Evolutionary conservation across 2,797 vertebrate species (phyloP).

Genomic region (Pseudomugil gertrudae): DNA sequence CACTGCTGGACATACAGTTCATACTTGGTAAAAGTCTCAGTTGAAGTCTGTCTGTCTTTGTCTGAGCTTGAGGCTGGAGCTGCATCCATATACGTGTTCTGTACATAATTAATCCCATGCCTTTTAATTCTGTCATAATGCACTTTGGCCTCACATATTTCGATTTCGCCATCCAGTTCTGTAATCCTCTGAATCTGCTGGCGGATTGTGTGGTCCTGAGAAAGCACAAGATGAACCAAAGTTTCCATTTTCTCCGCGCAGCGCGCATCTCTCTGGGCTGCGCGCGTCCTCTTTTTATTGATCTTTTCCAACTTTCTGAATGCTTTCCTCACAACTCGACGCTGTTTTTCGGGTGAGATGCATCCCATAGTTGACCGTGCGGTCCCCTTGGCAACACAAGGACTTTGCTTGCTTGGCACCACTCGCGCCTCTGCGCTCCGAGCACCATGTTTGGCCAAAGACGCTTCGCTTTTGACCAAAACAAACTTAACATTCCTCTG

Average conservation of each 20-base stretch:
- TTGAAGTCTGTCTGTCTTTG: slow-evolving; percentile 13
- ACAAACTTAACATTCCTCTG: slow-evolving; percentile 91
- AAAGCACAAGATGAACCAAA: slow-evolving; percentile 91
- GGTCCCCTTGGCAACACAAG: slow-evolving; percentile 68
- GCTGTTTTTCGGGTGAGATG: slow-evolving; percentile 89
- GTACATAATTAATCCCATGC: slow-evolving; percentile 94
- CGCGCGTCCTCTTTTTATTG: slow-evolving; percentile 82
- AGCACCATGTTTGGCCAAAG: slow-evolving; percentile 84
- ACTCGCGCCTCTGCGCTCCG: slow-evolving; percentile 94
- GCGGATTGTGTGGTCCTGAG: slow-evolving; percentile 94
- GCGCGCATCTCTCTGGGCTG: slow-evolving; percentile 74
- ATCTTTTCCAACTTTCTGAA: slow-evolving; percentile 96
- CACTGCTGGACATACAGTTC: slow-evolving; percentile 85
- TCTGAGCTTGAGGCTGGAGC: slow-evolving; percentile 37
- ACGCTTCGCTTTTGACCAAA: slow-evolving; percentile 89
- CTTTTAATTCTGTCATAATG: slow-evolving; percentile 89
- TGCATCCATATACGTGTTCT: slow-evolving; percentile 89
- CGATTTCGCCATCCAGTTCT: slow-evolving; percentile 92
- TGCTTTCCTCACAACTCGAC: slow-evolving; percentile 92
- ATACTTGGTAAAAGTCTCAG: slow-evolving; percentile 64
- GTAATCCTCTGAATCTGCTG: slow-evolving; percentile 91
- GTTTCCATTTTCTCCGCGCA: slow-evolving; percentile 90
- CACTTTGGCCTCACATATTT: slow-evolving; percentile 88
- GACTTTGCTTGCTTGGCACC: slow-evolving; percentile 88
- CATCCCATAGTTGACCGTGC: slow-evolving; percentile 59